These are phyloP conservation scores for Paralichthys olivaceus DNA, from an alignment of 2,113 vertebrate genomes.

Conservation along the genomic window DNA sequence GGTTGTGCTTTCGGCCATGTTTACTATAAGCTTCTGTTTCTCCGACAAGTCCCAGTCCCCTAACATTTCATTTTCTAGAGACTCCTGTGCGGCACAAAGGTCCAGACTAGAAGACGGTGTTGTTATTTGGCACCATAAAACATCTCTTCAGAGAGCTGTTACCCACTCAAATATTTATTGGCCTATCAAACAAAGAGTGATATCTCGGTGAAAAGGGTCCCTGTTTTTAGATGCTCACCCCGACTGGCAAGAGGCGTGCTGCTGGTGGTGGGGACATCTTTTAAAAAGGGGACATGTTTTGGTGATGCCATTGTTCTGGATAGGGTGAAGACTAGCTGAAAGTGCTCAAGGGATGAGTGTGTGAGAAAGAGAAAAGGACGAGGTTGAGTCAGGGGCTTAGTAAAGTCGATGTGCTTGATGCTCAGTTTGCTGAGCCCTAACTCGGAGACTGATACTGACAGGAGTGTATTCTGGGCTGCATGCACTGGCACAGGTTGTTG, in stretches of 20 bases:
- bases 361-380: not conserved
- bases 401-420: slow-evolving; percentile 1
- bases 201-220: slow-evolving; percentile 38
- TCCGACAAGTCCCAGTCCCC: slow-evolving; percentile 63
- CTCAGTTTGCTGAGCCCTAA: slow-evolving; percentile 7
- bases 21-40: slow-evolving; percentile 59
- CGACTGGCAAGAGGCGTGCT: slow-evolving; percentile 21
- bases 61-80: slow-evolving; percentile 56
- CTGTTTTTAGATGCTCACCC: slow-evolving; percentile 41
- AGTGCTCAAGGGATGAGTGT: slow-evolving; percentile 15
- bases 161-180: slow-evolving; percentile 69
- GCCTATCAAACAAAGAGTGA: slow-evolving; percentile 60
- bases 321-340: slow-evolving; percentile 21
- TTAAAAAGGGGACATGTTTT: slow-evolving; percentile 1
- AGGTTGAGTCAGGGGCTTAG: slow-evolving; percentile 16
- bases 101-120: slow-evolving; percentile 44
- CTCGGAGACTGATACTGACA: not conserved
- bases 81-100: slow-evolving; percentile 16
- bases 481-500: not conserved
- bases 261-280: not conserved
- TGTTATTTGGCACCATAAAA: slow-evolving; percentile 70
- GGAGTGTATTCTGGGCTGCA: not conserved
- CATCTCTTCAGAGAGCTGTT: slow-evolving; percentile 65
- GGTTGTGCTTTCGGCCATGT: slow-evolving; percentile 39
- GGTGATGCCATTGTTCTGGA: slow-evolving; percentile 31